Conservation (phyloP, 2,113 vertebrate species). For the Tapirus terrestris region DNA sequence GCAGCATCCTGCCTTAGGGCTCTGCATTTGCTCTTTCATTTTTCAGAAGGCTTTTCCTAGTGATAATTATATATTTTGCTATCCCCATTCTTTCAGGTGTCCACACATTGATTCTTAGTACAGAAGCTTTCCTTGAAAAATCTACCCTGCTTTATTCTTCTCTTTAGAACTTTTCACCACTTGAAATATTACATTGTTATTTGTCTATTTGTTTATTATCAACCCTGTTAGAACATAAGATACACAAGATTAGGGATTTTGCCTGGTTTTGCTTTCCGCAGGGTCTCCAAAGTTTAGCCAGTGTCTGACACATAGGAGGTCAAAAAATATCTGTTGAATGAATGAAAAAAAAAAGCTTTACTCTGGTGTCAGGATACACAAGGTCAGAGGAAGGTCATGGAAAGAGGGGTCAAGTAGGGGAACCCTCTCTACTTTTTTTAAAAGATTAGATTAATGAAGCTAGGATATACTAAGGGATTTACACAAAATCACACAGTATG, state of each 20-base stretch:
- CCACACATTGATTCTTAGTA: background rate
- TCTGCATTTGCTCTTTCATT: background rate
- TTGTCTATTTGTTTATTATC: background rate
- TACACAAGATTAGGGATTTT: background rate
- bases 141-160: background rate
- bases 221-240: background rate
- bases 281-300: background rate
- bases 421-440: background rate
- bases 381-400: background rate
- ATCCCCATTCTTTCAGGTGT: background rate
- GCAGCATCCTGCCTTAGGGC: background rate
- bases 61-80: background rate
- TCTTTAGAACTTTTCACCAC: background rate
- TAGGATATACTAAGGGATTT: background rate
- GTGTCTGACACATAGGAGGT: background rate
- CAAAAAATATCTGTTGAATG: background rate
- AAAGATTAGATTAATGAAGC: background rate
- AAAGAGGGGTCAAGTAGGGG: background rate
- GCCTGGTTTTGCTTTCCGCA: background rate
- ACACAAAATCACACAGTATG: background rate
- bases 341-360: background rate
- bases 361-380: background rate
- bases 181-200: background rate
- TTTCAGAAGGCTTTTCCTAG: background rate
- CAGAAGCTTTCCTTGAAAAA: background rate